Evolutionary conservation across 1,140 invertebrate genomes (phyloP), one percentile per base, ranked within the genome.

Genomic region (Whitmania pigra): DNA sequence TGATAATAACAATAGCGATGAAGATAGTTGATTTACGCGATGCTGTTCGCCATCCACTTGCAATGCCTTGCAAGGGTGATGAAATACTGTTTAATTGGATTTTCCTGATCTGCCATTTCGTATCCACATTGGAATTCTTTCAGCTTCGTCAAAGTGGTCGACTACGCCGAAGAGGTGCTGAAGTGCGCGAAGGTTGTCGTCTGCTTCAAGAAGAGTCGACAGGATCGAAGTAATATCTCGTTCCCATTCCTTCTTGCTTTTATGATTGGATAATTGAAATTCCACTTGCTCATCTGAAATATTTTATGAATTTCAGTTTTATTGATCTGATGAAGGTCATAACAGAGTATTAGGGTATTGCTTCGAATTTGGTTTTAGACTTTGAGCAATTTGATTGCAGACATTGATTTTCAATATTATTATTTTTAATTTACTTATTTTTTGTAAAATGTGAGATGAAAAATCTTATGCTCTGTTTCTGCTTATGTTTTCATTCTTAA

Each of bases 131-230:
- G 73, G 73, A 57, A 75, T 70, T 73, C n/a, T 78, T 76, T 0
- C 67, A 84, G 83, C 73, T 94, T 97, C 81, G 88, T 97, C 75
- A 88, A 90, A 60, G 85, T 97, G 43, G 83, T 97, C 77, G 94
- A 97, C 84, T 97, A 93, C 79, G 94, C 94, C 63, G 94, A 97
- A 83, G 94, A 97, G 78, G 87, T 89, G 74, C 86, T 97, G 17
- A 87, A 88, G 67, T 94, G 92, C 79, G 86, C 84, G 66, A 86
- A 90, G 80, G 89, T 92, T 60, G 85, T 92, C 71, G 86, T 91
- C 55, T 92, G 89, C 80, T 88, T 94, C 77, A 86, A 88, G 72
- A 93, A 93, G 82, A 88, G 90, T 78, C 87, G 92, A 67, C 79
- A 86, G 53, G 92, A 97, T 82, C 86, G 90, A 83, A 85, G 87